phyloP scores from a whole-genome alignment of 2,113 vertebrate species.

The Sus scrofa region DNA sequence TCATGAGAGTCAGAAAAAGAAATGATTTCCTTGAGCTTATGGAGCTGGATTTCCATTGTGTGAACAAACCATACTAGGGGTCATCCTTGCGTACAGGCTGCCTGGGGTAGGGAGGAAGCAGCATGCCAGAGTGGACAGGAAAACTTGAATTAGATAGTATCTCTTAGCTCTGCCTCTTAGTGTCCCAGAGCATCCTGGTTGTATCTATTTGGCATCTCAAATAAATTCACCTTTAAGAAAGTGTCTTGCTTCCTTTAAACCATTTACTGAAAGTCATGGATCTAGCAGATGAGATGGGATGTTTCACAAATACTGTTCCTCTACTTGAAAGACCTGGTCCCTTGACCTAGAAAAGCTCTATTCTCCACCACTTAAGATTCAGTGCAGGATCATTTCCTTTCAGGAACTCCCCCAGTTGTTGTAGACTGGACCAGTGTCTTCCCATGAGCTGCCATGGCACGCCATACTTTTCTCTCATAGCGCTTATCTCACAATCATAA shows the following conservation, averaged over 20 bases:
- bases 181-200: background rate
- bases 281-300: background rate
- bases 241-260: background rate
- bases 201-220: background rate
- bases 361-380: background rate
- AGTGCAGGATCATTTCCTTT: background rate
- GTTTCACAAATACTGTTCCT: background rate
- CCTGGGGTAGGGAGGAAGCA: background rate
- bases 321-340: background rate
- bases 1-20: background rate
- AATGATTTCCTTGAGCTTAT: background rate
- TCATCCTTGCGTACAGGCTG: too few species aligned
- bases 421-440: background rate
- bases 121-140: background rate
- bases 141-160: background rate
- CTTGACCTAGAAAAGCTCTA: background rate
- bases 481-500: background rate
- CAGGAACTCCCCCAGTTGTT: background rate
- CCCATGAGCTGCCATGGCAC: background rate
- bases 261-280: background rate
- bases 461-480: background rate
- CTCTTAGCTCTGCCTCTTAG: background rate
- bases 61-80: accelerated
- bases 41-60: accelerated
- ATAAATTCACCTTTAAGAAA: background rate